These are phyloP conservation scores for Drosophila sp. DNA, from an alignment of 1,140 invertebrate species.

Conservation along the genomic window DNA sequence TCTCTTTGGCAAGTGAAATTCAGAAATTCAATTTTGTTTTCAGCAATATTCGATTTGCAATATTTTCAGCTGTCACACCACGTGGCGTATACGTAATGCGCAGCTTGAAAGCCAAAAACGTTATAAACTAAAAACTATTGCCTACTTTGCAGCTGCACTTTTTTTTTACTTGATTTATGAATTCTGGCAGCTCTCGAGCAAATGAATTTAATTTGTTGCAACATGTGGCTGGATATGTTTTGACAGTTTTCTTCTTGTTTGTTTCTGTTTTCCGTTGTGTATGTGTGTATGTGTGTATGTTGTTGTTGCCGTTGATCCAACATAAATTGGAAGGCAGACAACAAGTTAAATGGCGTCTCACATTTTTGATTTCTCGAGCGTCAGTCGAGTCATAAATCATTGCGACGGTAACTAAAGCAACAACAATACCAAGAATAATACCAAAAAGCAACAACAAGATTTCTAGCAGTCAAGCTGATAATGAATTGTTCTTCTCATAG, in stretches of 20 bases:
- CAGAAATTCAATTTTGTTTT: slow-evolving; percentile 1
- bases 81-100: slow-evolving; percentile 41
- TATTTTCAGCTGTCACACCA: slow-evolving; percentile 9
- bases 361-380: slow-evolving; percentile 37
- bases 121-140: slow-evolving; percentile 45
- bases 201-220: slow-evolving; percentile 39
- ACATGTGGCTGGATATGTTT: slow-evolving; percentile 38
- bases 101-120: too few relatives aligned
- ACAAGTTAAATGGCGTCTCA: slow-evolving; percentile 43
- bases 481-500: slow-evolving; percentile 47
- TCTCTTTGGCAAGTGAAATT: not conserved
- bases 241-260: slow-evolving; percentile 15
- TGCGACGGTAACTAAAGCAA: not conserved
- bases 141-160: slow-evolving; percentile 35
- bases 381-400: slow-evolving; percentile 37
- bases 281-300: too few relatives aligned
- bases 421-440: not conserved
- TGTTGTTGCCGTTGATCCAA: not conserved
- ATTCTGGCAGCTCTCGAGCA: not conserved
- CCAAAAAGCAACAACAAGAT: slow-evolving; percentile 20
- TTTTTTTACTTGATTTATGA: slow-evolving; percentile 34
- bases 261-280: not conserved
- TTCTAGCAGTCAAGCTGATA: slow-evolving; percentile 17
- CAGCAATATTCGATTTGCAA: slow-evolving; percentile 19
- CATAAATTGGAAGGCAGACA: slow-evolving; percentile 22